These are phyloP conservation scores for Glossosoma conforme DNA, from an alignment of 1,140 invertebrate species.

Conservation along the genomic window DNA sequence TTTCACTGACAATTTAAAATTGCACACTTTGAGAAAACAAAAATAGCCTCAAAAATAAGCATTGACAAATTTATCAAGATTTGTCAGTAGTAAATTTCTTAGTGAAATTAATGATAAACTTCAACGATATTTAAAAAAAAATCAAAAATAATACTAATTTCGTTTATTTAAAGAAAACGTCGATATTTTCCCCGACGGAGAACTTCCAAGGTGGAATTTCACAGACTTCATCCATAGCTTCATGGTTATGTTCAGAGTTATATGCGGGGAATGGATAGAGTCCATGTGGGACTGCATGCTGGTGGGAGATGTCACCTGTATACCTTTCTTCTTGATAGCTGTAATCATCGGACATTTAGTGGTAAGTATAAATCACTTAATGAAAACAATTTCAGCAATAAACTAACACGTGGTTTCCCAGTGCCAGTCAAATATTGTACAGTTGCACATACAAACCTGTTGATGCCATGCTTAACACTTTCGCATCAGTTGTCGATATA, in stretches of 20 bases:
- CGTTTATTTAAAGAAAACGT: constrained; percentile 58
- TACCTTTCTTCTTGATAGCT: constrained; percentile 88
- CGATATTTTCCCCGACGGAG: constrained; percentile 59
- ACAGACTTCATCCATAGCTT: constrained; percentile 90
- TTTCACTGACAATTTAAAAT: not conserved
- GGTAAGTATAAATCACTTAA: constrained; percentile 71
- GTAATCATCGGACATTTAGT: constrained; percentile 92
- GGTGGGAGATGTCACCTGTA: constrained; percentile 75
- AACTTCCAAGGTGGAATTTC: constrained; percentile 84
- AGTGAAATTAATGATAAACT: not conserved
- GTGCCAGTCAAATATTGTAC: too few species aligned
- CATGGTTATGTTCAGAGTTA: constrained; percentile 90
- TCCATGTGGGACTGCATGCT: constrained; percentile 92
- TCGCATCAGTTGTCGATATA: too few species aligned
- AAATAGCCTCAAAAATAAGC: not conserved
- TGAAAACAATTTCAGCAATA: too few species aligned
- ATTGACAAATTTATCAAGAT: too few species aligned
- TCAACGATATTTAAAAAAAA: constrained; percentile 4
- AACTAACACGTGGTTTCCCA: too few species aligned
- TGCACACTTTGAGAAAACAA: not conserved
- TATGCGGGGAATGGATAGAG: constrained; percentile 94
- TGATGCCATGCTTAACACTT: too few species aligned
- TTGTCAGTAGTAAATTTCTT: not conserved
- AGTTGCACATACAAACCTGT: too few species aligned
- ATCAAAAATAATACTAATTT: not conserved